Percentiles rank a stretch among this genome's conserved stretches.
phyloP scores from a whole-genome alignment of 2,797 vertebrate genomes.

The Toxotes lorentzi region DNA sequence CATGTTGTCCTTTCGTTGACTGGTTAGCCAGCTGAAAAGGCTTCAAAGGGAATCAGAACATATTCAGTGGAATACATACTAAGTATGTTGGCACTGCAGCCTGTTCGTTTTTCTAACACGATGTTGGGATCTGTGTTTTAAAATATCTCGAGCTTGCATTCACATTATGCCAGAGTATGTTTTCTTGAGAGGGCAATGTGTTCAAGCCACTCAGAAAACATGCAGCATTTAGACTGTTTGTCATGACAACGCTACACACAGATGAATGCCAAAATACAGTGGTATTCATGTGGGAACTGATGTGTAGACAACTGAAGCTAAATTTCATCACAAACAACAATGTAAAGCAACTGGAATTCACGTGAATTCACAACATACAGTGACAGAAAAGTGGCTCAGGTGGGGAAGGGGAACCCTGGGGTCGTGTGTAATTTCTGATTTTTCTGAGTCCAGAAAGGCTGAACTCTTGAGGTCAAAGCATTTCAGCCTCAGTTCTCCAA shows the following conservation, averaged over 20 bases:
- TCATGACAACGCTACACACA: background rate
- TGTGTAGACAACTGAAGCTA: background rate
- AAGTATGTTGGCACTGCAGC: background rate
- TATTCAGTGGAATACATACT: constrained; percentile 11
- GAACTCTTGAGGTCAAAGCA: background rate
- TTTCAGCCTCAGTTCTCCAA: background rate
- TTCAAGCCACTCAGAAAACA: constrained; percentile 5
- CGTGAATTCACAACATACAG: background rate
- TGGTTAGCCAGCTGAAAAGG: constrained; percentile 20
- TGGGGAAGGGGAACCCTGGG: background rate
- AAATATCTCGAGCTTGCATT: background rate
- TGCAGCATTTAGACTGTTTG: constrained; percentile 6
- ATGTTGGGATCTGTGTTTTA: background rate
- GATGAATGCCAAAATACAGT: constrained; percentile 2
- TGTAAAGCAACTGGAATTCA: background rate
- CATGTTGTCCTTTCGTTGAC: constrained; percentile 34
- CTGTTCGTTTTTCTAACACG: background rate
- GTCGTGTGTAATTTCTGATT: background rate
- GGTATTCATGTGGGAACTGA: background rate
- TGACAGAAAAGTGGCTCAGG: background rate
- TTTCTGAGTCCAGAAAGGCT: background rate
- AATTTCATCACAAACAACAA: background rate
- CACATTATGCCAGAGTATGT: background rate
- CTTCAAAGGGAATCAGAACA: constrained; percentile 38
- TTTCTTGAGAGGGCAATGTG: background rate